Conservation (phyloP, 2,113 vertebrate species). For the Nanger granti region DNA sequence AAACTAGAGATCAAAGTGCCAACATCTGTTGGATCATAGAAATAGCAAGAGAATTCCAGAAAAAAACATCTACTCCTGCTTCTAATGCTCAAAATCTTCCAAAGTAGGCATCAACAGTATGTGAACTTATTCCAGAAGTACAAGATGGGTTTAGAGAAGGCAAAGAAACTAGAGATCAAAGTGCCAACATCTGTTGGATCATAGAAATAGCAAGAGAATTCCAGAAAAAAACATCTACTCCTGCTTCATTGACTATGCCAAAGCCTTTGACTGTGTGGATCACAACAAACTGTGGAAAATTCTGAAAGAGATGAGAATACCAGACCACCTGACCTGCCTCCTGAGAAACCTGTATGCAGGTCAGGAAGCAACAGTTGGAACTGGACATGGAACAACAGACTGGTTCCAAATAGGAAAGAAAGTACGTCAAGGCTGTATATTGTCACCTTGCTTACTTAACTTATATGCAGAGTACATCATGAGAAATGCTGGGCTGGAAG, state of each 20-base stretch:
- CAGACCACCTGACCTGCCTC: not conserved
- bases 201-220: not conserved
- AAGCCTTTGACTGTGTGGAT: not conserved
- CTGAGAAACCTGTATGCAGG: not conserved
- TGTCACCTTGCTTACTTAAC: not conserved
- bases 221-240: not conserved
- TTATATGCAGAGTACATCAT: not conserved
- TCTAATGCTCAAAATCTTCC: not conserved
- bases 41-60: not conserved
- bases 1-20: not conserved
- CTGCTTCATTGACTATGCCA: not conserved
- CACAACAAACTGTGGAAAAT: not conserved
- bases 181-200: not conserved
- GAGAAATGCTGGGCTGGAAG: not conserved
- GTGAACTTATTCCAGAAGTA: not conserved
- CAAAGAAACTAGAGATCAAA: not conserved
- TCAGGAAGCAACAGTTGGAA: not conserved
- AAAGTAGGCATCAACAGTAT: not conserved
- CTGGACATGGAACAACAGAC: not conserved
- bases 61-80: not conserved
- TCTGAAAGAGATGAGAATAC: not conserved
- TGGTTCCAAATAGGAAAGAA: too few relatives aligned
- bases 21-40: not conserved
- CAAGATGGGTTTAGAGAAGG: not conserved
- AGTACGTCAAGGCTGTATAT: not conserved